Evolutionary conservation across 2,888 invertebrate species (phyloP).

Genomic region (Chromoteleia sp.): DNA sequence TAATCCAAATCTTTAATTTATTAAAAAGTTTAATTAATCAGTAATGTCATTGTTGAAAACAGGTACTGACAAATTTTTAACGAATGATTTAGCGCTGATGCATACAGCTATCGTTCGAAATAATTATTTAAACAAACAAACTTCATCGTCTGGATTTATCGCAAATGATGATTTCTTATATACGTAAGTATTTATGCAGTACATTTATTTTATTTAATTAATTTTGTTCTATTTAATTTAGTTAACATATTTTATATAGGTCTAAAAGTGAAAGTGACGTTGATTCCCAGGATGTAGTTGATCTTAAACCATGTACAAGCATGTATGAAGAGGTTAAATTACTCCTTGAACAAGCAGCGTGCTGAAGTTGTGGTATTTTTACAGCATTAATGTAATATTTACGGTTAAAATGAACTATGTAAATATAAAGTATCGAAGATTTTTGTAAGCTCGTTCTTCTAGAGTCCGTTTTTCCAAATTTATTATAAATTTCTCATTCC

Average conservation of each 20-base stretch:
- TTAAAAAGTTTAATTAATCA: too few relatives aligned
- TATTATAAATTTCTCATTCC: too few relatives aligned
- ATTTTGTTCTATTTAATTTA: slow-evolving; percentile 23
- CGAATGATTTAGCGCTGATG: slow-evolving; percentile 80
- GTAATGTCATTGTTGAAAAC: not conserved
- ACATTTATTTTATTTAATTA: not conserved
- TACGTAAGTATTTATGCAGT: slow-evolving; percentile 72
- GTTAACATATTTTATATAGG: slow-evolving; percentile 70
- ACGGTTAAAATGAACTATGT: slow-evolving; percentile 26
- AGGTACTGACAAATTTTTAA: slow-evolving; percentile 77
- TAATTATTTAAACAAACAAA: slow-evolving; percentile 73
- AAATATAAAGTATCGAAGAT: too few relatives aligned
- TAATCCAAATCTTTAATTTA: not conserved
- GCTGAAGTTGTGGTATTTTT: slow-evolving; percentile 31
- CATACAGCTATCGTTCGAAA: slow-evolving; percentile 80
- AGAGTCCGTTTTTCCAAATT: too few relatives aligned
- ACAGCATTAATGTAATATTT: too few relatives aligned
- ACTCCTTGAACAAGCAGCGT: slow-evolving; percentile 85
- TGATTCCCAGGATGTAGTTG: slow-evolving; percentile 80
- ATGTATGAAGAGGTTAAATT: slow-evolving; percentile 86
- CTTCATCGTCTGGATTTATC: slow-evolving; percentile 73
- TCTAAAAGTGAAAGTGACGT: slow-evolving; percentile 76
- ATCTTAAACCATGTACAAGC: slow-evolving; percentile 82
- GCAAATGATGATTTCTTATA: slow-evolving; percentile 78
- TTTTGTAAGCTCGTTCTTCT: too few relatives aligned